These are phyloP conservation scores for Paralinhomoeus sp. DNA, from an alignment of 2,888 invertebrate genomes.

Conservation along the genomic window DNA sequence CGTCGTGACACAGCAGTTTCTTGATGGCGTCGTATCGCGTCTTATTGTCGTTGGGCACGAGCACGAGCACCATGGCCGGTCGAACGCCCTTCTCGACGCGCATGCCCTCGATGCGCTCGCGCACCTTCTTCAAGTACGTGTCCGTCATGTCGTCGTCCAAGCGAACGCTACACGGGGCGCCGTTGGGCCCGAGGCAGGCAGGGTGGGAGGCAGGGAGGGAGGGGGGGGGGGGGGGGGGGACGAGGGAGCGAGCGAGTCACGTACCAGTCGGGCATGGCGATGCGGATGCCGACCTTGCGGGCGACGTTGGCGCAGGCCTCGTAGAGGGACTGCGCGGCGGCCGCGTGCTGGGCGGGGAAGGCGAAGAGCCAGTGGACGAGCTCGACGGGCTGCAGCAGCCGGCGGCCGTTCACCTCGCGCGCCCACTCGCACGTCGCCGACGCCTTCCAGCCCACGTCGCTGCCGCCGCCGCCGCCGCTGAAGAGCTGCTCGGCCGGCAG, in stretches of 20 bases:
- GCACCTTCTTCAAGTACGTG: background rate
- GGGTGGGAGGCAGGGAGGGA: too few species aligned
- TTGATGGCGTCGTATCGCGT: conserved; percentile 68
- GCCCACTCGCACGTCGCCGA: conserved; percentile 10
- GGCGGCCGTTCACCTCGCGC: conserved; percentile 7
- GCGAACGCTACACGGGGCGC: too few species aligned
- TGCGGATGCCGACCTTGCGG: conserved; percentile 3
- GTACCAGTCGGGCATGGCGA: background rate
- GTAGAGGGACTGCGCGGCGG: conserved; percentile 1
- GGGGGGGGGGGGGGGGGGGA: background rate
- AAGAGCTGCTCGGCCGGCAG: conserved; percentile 37
- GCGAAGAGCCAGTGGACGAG: conserved; percentile 12
- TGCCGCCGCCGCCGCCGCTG: conserved; percentile 34
- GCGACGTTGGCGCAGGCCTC: conserved; percentile 4
- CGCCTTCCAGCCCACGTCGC: too few species aligned
- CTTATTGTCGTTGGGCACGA: conserved; percentile 43
- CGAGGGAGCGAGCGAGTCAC: background rate
- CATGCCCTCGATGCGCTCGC: conserved; percentile 4
- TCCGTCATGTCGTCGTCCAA: background rate
- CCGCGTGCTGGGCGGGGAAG: conserved; percentile 3
- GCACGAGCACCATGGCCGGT: conserved; percentile 26
- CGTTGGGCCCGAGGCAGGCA: too few species aligned
- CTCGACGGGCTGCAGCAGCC: conserved; percentile 12
- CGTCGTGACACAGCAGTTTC: conserved; percentile 35
- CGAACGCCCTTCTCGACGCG: background rate